Percentiles rank a stretch among this genome's conserved stretches.
Conservation (phyloP, 2,888 invertebrate genomes). For the Drosophila anomalata region DNA sequence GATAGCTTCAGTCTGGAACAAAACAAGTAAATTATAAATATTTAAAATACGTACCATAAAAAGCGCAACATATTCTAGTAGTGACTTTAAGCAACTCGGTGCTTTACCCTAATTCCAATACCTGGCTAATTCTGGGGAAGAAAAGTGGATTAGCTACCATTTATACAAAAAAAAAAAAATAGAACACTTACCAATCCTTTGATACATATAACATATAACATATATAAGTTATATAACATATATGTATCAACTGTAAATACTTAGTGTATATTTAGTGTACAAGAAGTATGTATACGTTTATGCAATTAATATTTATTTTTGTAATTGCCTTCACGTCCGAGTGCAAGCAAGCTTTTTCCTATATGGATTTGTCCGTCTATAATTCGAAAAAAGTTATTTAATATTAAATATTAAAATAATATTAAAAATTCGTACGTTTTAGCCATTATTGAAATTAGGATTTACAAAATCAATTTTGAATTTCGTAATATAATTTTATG, state of each 20-base stretch:
- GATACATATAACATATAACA: no score
- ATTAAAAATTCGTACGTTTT: background rate
- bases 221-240: no score
- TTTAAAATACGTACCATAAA: no score
- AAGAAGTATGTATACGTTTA: slow-evolving; percentile 15
- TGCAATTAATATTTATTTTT: background rate
- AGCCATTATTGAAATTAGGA: slow-evolving; percentile 29
- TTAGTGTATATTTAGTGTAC: slow-evolving; percentile 2
- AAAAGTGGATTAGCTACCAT: background rate
- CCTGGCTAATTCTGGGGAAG: slow-evolving; percentile 5
- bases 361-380: background rate
- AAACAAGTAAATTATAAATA: no score
- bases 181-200: background rate
- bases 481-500: background rate
- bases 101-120: slow-evolving; percentile 16
- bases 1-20: no score
- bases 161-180: background rate
- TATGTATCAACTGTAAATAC: background rate
- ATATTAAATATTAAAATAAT: background rate
- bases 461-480: background rate
- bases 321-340: background rate
- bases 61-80: no score
- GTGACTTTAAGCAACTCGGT: background rate
- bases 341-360: slow-evolving; percentile 3
- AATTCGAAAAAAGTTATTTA: background rate